Percentiles rank a stretch among this genome's conserved stretches.
These are phyloP conservation scores for Mesorhabditis spiculigera DNA, from an alignment of 2,888 invertebrate species.

Conservation along the genomic window DNA sequence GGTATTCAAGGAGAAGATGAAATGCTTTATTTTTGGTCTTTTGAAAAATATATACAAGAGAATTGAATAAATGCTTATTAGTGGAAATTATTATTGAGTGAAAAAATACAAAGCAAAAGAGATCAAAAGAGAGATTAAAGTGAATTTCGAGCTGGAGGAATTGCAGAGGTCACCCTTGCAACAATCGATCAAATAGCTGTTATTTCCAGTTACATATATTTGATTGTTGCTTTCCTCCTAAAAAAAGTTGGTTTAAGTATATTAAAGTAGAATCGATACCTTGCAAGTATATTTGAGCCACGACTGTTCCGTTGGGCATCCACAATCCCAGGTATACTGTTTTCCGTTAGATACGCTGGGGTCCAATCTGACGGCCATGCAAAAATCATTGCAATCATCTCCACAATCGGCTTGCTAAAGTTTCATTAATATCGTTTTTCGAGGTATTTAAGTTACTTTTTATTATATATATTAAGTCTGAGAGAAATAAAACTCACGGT, in stretches of 20 bases:
- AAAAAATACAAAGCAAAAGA: background rate
- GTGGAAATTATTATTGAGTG: no score
- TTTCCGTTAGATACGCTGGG: background rate
- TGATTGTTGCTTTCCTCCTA: background rate
- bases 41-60: no score
- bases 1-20: no score
- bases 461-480: no score
- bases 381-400: background rate
- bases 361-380: background rate
- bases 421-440: no score
- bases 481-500: no score
- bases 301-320: background rate
- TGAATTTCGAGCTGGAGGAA: background rate
- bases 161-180: constrained; percentile 3
- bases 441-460: no score
- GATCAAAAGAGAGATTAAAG: background rate
- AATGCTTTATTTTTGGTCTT: no score
- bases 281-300: background rate
- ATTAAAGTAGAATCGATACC: no score
- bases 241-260: background rate
- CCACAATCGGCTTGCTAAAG: no score
- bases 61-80: no score
- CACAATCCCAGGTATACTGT: background rate
- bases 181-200: background rate
- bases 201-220: background rate